These are phyloP conservation scores for Boleophthalmus pectinirostris DNA, from an alignment of 2,113 vertebrate genomes.

Conservation along the genomic window DNA sequence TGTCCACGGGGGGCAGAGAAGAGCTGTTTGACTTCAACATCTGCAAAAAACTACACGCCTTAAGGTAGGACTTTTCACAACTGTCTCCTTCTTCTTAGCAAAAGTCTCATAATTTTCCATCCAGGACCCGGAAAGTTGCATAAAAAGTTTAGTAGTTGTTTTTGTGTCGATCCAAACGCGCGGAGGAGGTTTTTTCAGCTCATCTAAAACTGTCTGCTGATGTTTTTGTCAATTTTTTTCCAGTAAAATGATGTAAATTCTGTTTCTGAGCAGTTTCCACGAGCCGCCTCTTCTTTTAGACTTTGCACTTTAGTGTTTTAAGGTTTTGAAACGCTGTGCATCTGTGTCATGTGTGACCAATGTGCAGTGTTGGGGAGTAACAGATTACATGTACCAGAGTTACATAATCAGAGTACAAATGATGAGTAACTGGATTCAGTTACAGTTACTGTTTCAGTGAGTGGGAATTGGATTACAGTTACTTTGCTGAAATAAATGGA, in stretches of 20 bases:
- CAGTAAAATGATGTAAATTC: neutral
- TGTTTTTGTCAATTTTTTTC: neutral
- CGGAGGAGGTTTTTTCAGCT: neutral
- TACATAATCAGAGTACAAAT: too few species aligned
- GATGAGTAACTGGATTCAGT: too few species aligned
- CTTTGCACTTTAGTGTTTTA: neutral
- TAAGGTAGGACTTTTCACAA: constrained; percentile 3
- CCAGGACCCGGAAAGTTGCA: neutral
- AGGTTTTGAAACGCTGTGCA: neutral
- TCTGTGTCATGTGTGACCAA: neutral
- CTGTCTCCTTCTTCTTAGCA: neutral
- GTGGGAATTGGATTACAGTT: too few species aligned
- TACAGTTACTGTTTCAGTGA: too few species aligned
- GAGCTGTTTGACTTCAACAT: constrained; percentile 4
- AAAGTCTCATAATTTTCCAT: neutral
- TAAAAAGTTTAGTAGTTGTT: neutral
- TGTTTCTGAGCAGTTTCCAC: neutral
- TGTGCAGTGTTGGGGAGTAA: too few species aligned
- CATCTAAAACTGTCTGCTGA: neutral
- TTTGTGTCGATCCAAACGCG: neutral
- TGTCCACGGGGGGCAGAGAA: constrained; percentile 3
- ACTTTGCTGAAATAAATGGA: too few species aligned
- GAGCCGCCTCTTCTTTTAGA: neutral
- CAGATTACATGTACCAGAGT: too few species aligned
- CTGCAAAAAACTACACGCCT: neutral